Evolutionary conservation across 2,888 invertebrate genomes (phyloP).

Genomic region (Polydrusus tereticollis): DNA sequence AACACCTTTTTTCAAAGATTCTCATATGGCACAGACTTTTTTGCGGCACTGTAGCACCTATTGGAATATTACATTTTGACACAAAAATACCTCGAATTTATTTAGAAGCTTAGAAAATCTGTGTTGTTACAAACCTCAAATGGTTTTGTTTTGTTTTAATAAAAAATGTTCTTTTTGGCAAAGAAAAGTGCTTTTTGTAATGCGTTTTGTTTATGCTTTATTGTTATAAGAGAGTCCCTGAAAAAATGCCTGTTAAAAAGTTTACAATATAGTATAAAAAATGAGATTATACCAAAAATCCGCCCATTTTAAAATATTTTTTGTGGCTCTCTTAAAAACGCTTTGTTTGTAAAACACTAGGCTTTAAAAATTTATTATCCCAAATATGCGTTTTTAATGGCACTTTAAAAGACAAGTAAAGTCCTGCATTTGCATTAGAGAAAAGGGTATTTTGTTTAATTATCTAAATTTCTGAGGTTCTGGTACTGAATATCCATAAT

Average conservation of each 20-base stretch:
- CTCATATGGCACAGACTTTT: too few species aligned
- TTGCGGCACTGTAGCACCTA: too few species aligned
- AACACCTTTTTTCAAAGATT: too few species aligned
- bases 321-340: neutral
- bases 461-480: too few species aligned
- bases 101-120: neutral
- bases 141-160: neutral
- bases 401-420: neutral
- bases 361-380: neutral
- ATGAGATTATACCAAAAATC: neutral
- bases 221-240: neutral
- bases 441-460: too few species aligned
- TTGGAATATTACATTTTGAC: too few species aligned
- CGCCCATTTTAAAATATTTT: conserved; percentile 11
- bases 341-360: neutral
- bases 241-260: neutral
- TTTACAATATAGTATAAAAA: neutral
- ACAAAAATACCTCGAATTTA: neutral
- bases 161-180: conserved; percentile 10
- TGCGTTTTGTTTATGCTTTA: neutral
- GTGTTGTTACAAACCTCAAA: conserved; percentile 3
- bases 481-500: too few species aligned
- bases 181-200: conserved; percentile 12
- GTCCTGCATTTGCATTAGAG: neutral
- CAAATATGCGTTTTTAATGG: neutral